Evolutionary conservation across 2,888 invertebrate genomes (phyloP).

Genomic region (Pollenia griseotomentosa): DNA sequence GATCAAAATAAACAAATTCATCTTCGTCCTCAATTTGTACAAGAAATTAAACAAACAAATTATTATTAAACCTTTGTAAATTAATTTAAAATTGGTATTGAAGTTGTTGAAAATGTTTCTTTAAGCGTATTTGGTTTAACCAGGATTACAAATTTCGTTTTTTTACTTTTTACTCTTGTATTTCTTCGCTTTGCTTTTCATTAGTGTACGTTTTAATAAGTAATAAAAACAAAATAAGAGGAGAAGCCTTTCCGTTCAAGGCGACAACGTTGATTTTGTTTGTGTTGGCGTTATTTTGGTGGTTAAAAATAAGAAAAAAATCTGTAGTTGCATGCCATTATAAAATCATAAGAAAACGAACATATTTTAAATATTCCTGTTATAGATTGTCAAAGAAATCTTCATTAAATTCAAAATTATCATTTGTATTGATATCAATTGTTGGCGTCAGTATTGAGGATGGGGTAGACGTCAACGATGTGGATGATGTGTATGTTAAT

Average conservation of each 20-base stretch:
- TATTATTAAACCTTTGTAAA: not conserved
- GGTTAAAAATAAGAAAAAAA: conserved; percentile 25
- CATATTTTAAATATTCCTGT: conserved; percentile 61
- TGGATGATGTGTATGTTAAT: conserved; percentile 5
- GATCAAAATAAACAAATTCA: conserved; percentile 11
- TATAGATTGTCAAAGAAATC: conserved; percentile 70
- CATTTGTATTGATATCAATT: conserved; percentile 1
- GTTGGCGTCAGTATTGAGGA: conserved; percentile 38
- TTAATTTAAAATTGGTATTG: not conserved
- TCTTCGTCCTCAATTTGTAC: not conserved
- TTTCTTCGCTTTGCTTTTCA: too few relatives aligned
- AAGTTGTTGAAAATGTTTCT: not conserved
- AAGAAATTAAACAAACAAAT: not conserved
- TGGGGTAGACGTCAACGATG: conserved; percentile 14
- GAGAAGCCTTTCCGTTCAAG: not conserved
- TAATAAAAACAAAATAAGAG: conserved; percentile 9
- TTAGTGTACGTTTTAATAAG: not conserved
- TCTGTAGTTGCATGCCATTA: conserved; percentile 48
- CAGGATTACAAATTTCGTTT: not conserved
- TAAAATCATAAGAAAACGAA: conserved; percentile 62
- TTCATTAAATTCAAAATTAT: conserved; percentile 32
- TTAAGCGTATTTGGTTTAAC: not conserved
- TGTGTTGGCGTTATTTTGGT: not conserved
- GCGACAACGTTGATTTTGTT: not conserved
- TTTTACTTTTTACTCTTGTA: not conserved